Conservation (phyloP, 2,888 invertebrate genomes). For the Napeogenes sylphis region DNA sequence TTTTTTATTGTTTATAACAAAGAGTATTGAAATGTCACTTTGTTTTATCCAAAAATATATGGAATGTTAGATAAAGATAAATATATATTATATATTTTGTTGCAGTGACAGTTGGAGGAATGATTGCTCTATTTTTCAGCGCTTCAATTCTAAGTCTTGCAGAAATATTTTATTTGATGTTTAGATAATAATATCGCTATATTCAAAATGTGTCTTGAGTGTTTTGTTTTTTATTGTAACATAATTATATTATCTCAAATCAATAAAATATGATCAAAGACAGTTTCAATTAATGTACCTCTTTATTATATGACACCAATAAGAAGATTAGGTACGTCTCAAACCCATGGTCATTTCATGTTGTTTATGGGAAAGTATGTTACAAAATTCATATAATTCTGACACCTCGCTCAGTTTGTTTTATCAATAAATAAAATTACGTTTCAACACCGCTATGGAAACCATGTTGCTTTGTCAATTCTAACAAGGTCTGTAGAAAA, state of each 20-base stretch:
- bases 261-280: too few species aligned
- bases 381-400: neutral
- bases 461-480: constrained; percentile 38
- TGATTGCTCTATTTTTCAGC: constrained; percentile 79
- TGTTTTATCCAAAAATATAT: too few species aligned
- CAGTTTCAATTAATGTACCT: too few species aligned
- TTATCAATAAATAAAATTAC: neutral
- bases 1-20: too few species aligned
- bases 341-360: too few species aligned
- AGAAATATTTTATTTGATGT: constrained; percentile 75
- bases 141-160: constrained; percentile 79
- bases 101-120: constrained; percentile 80
- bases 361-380: neutral
- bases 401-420: neutral
- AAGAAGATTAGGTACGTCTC: too few species aligned
- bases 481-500: constrained; percentile 7
- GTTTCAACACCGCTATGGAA: constrained; percentile 32
- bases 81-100: neutral
- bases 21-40: too few species aligned
- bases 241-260: too few species aligned
- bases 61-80: too few species aligned
- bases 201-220: neutral
- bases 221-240: too few species aligned
- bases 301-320: too few species aligned
- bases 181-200: constrained; percentile 28